Conservation (phyloP, 2,797 vertebrate genomes). For the Anniella stebbinsi region DNA sequence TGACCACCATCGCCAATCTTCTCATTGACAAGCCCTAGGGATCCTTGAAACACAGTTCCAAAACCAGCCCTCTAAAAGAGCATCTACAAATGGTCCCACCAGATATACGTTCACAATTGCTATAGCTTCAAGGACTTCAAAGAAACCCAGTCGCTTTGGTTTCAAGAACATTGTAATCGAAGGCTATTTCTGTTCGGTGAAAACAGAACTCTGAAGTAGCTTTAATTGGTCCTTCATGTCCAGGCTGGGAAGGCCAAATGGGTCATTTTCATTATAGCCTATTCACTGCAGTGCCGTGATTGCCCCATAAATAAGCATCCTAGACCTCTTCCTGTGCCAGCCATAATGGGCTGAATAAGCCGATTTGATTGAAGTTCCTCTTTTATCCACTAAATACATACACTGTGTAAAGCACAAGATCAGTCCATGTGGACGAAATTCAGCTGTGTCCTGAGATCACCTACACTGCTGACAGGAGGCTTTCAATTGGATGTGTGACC, state of each 20-base stretch:
- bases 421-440: neutral
- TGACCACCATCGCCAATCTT: neutral
- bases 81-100: neutral
- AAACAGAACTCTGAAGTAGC: neutral
- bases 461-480: neutral
- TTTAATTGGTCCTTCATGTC: conserved; percentile 22
- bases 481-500: neutral
- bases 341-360: neutral
- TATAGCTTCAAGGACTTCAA: neutral
- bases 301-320: conserved; percentile 1
- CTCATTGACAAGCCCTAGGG: too few species aligned
- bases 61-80: neutral
- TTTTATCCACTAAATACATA: neutral
- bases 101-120: neutral
- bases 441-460: neutral
- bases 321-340: neutral
- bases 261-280: conserved; percentile 24
- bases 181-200: conserved; percentile 19
- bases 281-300: conserved; percentile 6
- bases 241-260: neutral
- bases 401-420: neutral
- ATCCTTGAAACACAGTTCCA: neutral
- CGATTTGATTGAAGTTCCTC: neutral
- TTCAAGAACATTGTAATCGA: conserved; percentile 24
- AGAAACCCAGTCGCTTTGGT: neutral